Evolutionary conservation across 2,888 invertebrate species (phyloP).

Genomic region (Flabesymbios commensalis): DNA sequence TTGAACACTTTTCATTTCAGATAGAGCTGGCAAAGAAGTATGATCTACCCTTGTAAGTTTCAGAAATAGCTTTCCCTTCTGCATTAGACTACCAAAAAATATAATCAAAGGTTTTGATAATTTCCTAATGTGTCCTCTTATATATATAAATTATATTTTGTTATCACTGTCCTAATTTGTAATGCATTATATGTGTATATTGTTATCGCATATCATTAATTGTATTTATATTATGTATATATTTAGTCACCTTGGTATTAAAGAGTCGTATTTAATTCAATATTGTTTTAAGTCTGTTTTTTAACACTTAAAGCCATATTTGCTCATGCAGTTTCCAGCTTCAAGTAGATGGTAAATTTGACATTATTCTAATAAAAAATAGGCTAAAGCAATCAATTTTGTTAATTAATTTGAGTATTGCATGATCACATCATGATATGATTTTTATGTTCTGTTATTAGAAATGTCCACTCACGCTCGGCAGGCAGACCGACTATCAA

Average conservation of each 20-base stretch:
- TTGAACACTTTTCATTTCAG: constrained; percentile 41
- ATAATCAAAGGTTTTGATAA: background rate
- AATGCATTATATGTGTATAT: background rate
- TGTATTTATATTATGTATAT: background rate
- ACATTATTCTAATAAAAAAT: too few relatives aligned
- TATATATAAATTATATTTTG: too few relatives aligned
- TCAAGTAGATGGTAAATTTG: background rate
- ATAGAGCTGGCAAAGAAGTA: constrained; percentile 50
- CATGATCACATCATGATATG: background rate
- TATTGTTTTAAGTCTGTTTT: background rate
- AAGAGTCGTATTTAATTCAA: background rate
- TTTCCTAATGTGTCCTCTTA: background rate
- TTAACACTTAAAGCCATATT: background rate
- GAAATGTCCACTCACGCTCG: constrained; percentile 63
- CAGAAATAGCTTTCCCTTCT: background rate
- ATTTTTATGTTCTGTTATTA: constrained; percentile 26
- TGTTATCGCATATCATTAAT: background rate
- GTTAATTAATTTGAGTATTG: background rate
- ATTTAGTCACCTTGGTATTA: too few relatives aligned
- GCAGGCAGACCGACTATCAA: constrained; percentile 60
- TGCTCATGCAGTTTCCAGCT: too few relatives aligned
- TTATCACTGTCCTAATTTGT: too few relatives aligned
- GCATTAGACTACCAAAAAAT: background rate
- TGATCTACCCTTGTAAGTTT: constrained; percentile 49
- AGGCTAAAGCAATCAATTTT: background rate